Evolutionary conservation across 2,113 vertebrate species (phyloP), one percentile per base, ranked within the genome.

Genomic region (Dicaeum eximium): DNA sequence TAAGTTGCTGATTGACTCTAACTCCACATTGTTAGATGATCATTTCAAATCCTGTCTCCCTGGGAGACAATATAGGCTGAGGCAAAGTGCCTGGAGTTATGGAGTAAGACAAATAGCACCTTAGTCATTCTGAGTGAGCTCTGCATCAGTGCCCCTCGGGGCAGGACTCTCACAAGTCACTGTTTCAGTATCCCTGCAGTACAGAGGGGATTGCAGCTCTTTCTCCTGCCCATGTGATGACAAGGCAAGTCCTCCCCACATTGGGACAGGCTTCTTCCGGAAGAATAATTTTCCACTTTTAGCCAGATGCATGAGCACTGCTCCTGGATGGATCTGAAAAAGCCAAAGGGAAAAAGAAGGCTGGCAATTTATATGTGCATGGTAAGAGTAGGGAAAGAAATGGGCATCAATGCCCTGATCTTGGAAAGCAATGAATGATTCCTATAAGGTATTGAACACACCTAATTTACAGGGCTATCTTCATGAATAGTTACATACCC

Each of bases 71-170:
- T 31, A 75, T 38, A 62, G 65, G 44, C 44, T 72, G 60, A 57
- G 50, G 42, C 15, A 35, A 73, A 66, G 54, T 45, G n/a, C 35
- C n/a, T 57, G 21, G 19, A 62, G 20, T 66, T 91, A 38, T 4
- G 23, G 51, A 66, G 35, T 40, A 53, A 61, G 60, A 25, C 10
- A 28, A 61, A 9, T 3, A 72, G 24, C 48, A 64, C 33, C 33
- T 80, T 33, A 25, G 44, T 35, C 0, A 62, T 77, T 92, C 60
- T 42, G 65, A 60, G 35, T 42, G 37, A 81, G 47, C 35, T 37
- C 73, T 80, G 37, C n/a, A 15, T 31, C 37, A 19, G 31, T n/a
- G 40, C 27, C 5, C 3, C 51, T 37, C 0, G 0, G 40, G 21
- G 30, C 22, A 77, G 75, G 25, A 20, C 37, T 80, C 25, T 6